Conservation (phyloP, 2,888 invertebrate genomes). For the Mystacides longicornis region DNA sequence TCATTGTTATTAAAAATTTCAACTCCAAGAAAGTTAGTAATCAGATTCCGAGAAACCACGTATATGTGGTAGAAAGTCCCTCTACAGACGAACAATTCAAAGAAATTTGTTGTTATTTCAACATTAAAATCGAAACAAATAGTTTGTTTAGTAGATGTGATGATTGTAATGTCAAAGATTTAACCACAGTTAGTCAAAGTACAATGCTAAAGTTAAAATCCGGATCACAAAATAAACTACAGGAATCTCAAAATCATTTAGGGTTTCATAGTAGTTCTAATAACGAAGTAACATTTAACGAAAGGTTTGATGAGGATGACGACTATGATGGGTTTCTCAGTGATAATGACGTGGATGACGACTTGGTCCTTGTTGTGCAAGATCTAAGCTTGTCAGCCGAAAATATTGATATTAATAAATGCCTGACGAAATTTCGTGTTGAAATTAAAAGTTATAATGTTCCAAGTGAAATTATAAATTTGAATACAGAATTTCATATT, state of each 20-base stretch:
- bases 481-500: constrained; percentile 52
- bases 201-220: constrained; percentile 8
- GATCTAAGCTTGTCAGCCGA: constrained; percentile 27
- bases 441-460: constrained; percentile 49
- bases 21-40: constrained; percentile 34
- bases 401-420: constrained; percentile 35
- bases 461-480: constrained; percentile 37
- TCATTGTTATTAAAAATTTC: constrained; percentile 47
- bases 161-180: constrained; percentile 16
- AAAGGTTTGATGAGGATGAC: constrained; percentile 5
- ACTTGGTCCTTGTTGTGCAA: constrained; percentile 27
- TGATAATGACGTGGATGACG: constrained; percentile 35
- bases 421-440: constrained; percentile 49
- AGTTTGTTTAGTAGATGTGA: constrained; percentile 16
- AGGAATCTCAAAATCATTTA: not conserved
- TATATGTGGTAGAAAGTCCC: constrained; percentile 11
- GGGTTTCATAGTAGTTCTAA: not conserved
- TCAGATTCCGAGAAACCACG: constrained; percentile 10
- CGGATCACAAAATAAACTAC: not conserved
- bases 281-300: no score
- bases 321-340: constrained; percentile 11
- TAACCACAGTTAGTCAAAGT: constrained; percentile 4
- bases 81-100: constrained; percentile 14
- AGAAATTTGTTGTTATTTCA: constrained; percentile 17
- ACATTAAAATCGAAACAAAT: constrained; percentile 4